These are phyloP conservation scores for Phorcus lineatus DNA, from an alignment of 2,888 invertebrate genomes.

Conservation along the genomic window DNA sequence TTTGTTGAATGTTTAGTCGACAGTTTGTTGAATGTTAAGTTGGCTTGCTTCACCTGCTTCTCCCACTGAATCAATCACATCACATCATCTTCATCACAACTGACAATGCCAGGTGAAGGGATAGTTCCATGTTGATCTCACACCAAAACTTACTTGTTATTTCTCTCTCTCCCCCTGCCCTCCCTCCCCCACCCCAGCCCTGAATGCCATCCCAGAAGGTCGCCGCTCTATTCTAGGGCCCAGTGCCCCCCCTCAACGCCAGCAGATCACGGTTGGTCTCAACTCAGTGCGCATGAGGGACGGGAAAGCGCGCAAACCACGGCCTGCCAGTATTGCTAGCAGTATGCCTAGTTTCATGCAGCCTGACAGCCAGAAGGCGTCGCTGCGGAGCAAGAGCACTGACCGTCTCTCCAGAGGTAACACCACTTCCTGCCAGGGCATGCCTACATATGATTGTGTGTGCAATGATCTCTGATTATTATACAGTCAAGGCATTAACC, in stretches of 20 bases:
- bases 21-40: background rate
- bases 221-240: slow-evolving; percentile 70
- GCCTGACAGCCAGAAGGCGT: slow-evolving; percentile 49
- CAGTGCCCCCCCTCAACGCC: slow-evolving; percentile 52
- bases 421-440: background rate
- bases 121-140: background rate
- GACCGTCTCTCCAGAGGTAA: slow-evolving; percentile 59
- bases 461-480: too few species aligned
- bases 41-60: background rate
- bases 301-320: slow-evolving; percentile 61
- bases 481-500: too few species aligned
- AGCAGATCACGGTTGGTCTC: slow-evolving; percentile 57
- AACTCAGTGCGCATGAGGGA: slow-evolving; percentile 59
- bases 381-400: slow-evolving; percentile 64
- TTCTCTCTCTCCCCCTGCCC: slow-evolving; percentile 26
- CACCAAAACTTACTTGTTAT: slow-evolving; percentile 17
- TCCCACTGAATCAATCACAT: background rate
- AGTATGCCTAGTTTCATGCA: slow-evolving; percentile 66
- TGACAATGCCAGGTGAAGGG: slow-evolving; percentile 16
- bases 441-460: too few species aligned
- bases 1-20: background rate
- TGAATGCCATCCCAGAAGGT: slow-evolving; percentile 69
- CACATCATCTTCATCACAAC: slow-evolving; percentile 1
- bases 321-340: slow-evolving; percentile 68
- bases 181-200: slow-evolving; percentile 50